A percentile compares a stretch with the other conserved stretches of the same genome.
phyloP scores from a whole-genome alignment of 2,797 vertebrate species.

The Pangasius larnaudii region DNA sequence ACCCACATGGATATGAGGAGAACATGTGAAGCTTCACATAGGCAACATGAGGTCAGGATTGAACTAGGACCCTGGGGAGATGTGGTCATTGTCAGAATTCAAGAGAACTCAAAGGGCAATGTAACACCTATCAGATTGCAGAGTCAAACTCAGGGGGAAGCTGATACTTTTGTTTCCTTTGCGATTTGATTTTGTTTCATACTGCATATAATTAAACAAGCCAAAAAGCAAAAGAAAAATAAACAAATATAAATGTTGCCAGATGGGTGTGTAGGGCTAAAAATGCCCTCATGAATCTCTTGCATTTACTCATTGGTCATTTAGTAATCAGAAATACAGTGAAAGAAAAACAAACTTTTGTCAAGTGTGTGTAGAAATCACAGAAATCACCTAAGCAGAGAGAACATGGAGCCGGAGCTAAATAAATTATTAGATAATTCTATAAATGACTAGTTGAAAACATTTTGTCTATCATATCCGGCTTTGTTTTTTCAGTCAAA shows the following conservation, averaged over 20 bases:
- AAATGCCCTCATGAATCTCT: neutral
- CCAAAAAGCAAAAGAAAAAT: neutral
- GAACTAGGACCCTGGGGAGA: neutral
- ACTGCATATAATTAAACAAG: neutral
- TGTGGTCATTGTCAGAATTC: neutral
- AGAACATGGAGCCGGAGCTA: neutral
- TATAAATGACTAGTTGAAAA: neutral
- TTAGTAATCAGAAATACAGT: neutral
- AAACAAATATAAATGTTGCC: neutral
- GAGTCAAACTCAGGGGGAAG: neutral
- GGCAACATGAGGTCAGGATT: neutral
- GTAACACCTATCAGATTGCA: neutral
- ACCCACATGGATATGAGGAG: neutral
- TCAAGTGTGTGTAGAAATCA: neutral
- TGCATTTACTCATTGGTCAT: neutral
- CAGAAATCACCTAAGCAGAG: neutral
- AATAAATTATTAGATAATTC: neutral
- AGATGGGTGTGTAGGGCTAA: neutral
- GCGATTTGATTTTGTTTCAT: neutral
- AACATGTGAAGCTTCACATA: neutral
- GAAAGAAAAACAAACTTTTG: neutral
- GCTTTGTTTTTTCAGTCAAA: neutral
- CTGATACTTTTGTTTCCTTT: neutral
- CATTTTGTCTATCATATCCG: neutral
- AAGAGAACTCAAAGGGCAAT: neutral